Percentiles rank a stretch among this genome's conserved stretches.
These are phyloP conservation scores for Olivierus martensii DNA, from an alignment of 1,140 invertebrate genomes.

Conservation along the genomic window DNA sequence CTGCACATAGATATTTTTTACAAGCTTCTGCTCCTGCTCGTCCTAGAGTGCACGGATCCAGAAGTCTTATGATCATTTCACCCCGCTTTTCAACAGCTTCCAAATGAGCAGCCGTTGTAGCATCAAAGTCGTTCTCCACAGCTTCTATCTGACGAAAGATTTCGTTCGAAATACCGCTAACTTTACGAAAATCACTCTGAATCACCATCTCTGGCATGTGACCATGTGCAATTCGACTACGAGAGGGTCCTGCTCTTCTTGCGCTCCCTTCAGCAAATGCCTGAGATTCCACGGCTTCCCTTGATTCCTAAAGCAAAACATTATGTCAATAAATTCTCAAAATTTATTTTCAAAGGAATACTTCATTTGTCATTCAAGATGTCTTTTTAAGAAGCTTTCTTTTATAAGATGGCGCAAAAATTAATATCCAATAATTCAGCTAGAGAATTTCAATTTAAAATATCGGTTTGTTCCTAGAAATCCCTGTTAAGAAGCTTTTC, in stretches of 20 bases:
- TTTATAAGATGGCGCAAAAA: no score
- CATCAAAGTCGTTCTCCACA: constrained; percentile 86
- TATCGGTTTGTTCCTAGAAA: no score
- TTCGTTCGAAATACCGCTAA: constrained; percentile 84
- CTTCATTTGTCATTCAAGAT: constrained; percentile 1
- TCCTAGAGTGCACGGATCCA: constrained; percentile 63
- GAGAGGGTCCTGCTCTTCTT: neutral
- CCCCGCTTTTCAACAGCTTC: constrained; percentile 79
- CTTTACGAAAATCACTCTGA: constrained; percentile 85
- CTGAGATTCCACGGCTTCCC: constrained; percentile 10
- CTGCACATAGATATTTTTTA: constrained; percentile 14
- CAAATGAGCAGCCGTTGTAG: constrained; percentile 63
- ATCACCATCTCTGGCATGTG: constrained; percentile 68
- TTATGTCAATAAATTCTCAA: neutral
- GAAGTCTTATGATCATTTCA: constrained; percentile 84
- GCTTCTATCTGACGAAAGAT: constrained; percentile 93
- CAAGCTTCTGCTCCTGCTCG: constrained; percentile 56
- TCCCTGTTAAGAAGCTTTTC: no score
- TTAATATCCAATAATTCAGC: no score
- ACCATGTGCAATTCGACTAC: neutral
- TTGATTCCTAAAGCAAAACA: constrained; percentile 3
- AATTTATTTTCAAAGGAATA: constrained; percentile 1
- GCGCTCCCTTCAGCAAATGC: constrained; percentile 2
- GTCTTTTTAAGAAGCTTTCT: constrained; percentile 1
- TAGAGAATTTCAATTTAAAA: no score